Evolutionary conservation across 2,888 invertebrate genomes (phyloP).

Genomic region (Pyrrhosoma nymphula): DNA sequence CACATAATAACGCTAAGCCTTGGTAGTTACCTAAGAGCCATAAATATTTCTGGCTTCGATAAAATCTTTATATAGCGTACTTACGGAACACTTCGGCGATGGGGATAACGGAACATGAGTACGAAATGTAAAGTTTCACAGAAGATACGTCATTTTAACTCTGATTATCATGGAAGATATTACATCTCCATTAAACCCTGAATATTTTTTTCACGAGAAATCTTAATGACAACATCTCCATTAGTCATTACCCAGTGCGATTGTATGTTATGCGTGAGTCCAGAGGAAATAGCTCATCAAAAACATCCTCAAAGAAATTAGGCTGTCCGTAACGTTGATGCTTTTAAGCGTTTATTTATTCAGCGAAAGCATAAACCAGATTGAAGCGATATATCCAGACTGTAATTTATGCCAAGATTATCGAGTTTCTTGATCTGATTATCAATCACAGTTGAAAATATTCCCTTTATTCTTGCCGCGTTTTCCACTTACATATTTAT

Average conservation of each 20-base stretch:
- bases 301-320: conserved; percentile 46
- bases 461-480: background rate
- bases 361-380: conserved; percentile 56
- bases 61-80: too few species aligned
- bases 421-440: conserved; percentile 33
- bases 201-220: background rate
- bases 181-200: background rate
- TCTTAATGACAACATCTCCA: conserved; percentile 12
- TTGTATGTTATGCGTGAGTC: background rate
- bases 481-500: background rate
- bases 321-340: background rate
- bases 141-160: background rate
- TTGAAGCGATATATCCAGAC: conserved; percentile 27
- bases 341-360: conserved; percentile 53
- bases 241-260: background rate
- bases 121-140: background rate
- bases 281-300: conserved; percentile 6
- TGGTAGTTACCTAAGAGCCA: too few species aligned
- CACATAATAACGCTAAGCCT: too few species aligned
- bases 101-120: too few species aligned
- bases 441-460: conserved; percentile 46
- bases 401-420: conserved; percentile 60
- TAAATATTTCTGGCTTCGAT: too few species aligned
- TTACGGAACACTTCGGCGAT: too few species aligned
- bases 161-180: background rate